These are phyloP conservation scores for Aporrectodea caliginosa DNA, from an alignment of 1,140 invertebrate species.

Conservation along the genomic window DNA sequence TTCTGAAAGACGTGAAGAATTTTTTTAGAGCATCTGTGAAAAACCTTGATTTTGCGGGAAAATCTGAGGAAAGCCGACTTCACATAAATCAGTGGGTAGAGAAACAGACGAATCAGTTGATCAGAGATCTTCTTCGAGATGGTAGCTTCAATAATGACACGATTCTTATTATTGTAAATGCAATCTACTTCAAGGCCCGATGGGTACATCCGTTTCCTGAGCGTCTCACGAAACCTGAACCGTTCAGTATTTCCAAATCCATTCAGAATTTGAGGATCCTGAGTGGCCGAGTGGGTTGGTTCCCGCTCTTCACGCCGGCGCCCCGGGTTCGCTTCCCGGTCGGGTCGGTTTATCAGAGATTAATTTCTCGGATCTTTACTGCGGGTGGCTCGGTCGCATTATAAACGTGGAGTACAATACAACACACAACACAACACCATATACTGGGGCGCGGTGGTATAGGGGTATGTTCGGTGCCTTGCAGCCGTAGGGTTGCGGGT, in stretches of 20 bases:
- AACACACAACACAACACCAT: no score
- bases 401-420: no score
- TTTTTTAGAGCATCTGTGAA: not conserved
- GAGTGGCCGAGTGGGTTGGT: no score
- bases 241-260: slow-evolving; percentile 43
- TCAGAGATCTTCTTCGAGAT: slow-evolving; percentile 60
- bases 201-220: slow-evolving; percentile 68
- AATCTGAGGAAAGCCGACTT: slow-evolving; percentile 41
- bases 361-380: no score
- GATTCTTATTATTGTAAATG: slow-evolving; percentile 67
- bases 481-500: no score
- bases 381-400: no score
- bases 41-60: not conserved
- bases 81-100: slow-evolving; percentile 68
- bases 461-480: no score
- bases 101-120: slow-evolving; percentile 64
- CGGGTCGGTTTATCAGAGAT: no score
- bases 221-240: slow-evolving; percentile 56
- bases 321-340: no score
- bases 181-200: slow-evolving; percentile 72
- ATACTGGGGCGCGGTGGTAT: no score
- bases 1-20: not conserved
- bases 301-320: no score
- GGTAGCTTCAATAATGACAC: slow-evolving; percentile 58
- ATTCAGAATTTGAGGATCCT: no score